phyloP scores from a whole-genome alignment of 2,888 invertebrate genomes.

The Lingula anatina region DNA sequence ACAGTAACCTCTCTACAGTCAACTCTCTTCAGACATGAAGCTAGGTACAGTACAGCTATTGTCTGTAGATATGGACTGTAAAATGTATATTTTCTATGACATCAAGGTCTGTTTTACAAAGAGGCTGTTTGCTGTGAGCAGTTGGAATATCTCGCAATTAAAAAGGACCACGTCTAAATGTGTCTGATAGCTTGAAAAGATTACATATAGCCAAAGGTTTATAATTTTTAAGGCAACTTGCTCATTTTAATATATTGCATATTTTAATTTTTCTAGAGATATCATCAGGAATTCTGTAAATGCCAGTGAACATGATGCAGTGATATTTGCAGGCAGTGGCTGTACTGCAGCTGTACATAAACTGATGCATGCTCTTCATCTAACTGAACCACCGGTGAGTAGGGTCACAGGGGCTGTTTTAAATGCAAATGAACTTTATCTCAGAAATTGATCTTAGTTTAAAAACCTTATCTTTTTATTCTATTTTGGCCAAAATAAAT shows the following conservation, averaged over 20 bases:
- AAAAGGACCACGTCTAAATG: too few species aligned
- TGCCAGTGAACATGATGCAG: constrained; percentile 73
- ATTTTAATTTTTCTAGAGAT: constrained; percentile 67
- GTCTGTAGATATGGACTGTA: not conserved
- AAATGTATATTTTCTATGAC: not conserved
- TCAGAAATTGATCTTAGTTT: too few species aligned
- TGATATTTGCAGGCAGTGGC: constrained; percentile 71
- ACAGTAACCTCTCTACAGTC: constrained; percentile 82
- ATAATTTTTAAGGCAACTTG: not conserved
- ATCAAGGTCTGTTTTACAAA: too few species aligned
- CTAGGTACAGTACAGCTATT: constrained; percentile 31
- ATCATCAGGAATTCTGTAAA: constrained; percentile 74
- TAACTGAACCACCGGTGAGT: constrained; percentile 53
- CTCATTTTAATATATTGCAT: not conserved
- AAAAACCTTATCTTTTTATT: too few species aligned
- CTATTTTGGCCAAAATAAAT: too few species aligned
- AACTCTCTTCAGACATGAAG: constrained; percentile 73
- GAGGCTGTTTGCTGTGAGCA: too few species aligned
- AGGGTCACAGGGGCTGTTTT: too few species aligned
- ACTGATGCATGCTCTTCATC: constrained; percentile 67
- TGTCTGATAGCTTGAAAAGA: not conserved
- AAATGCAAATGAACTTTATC: too few species aligned
- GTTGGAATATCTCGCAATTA: too few species aligned
- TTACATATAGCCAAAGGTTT: not conserved
- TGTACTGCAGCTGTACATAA: constrained; percentile 72